Base-by-base conservation (phyloP, 2,113 vertebrate species). In the Ptyas mucosa region DNA sequence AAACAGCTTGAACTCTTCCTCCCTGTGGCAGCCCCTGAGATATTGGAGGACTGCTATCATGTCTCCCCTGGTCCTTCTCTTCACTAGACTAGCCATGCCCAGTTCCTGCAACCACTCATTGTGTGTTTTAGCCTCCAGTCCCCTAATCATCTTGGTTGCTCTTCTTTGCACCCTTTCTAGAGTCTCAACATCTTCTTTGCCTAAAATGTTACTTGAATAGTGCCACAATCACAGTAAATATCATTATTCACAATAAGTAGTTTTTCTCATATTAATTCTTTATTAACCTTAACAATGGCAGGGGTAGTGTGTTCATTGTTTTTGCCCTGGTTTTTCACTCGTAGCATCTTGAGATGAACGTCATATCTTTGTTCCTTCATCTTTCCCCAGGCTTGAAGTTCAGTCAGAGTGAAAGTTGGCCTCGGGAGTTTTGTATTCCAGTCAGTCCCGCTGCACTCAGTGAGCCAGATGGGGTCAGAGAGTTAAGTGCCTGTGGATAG, bases 401-500 rank as follows among this genome's bases (percentile, higher is more conserved):
- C 46, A 39, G 64, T 10, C 53, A 11, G 1, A 89, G 39, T 18
- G 10, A 58, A 39, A 5, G 53, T 34, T 58, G 39, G 53, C 18
- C 54, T 89, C 10, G 2, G 53, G 53, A 26, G 5, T 85, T 93
- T 90, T 58, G 54, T 64, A 93, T 93, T 90, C 88, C 54, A 61
- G 92, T 93, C 92, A 93, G 46, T 23, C 29, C 54, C 1, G 3
- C 29, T 14, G 39, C 75, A 58, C 43, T 86, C 92, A 64, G 11
- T 43, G 92, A 90, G 55, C 75, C 88, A 90, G 46, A 57, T 57
- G 52, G 75, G 91, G 92, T 90, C 92, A 90, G 54, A n/a, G 75
- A 93, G 89, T 90, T 93, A 93, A 93, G 89, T 93, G 92, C 92
- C 52, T 64, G 49, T 29, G 55, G 81, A 23, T 57, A 43, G 92